Evolutionary conservation across 2,797 vertebrate species (phyloP), one percentile per base, ranked within the genome.

Genomic region (Muraenolepis orangiensis): DNA sequence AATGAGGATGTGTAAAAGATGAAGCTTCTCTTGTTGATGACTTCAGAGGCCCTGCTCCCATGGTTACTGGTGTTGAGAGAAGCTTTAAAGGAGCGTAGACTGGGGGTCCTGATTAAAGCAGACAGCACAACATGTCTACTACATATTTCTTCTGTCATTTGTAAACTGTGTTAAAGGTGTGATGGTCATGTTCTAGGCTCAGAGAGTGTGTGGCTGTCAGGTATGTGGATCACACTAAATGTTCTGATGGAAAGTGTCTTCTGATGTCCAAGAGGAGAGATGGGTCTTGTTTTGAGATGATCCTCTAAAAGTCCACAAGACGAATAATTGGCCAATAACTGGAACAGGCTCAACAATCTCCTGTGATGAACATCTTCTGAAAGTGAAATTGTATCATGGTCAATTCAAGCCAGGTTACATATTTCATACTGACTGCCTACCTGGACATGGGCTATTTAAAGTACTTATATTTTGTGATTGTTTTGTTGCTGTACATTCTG

Each of bases 321-420:
- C n/a, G 20, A 61, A 61, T 7, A 23, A 23, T 0, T n/a, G 7
- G 2, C 51, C n/a, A n/a, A 23, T 1, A 23, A 57, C 1, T 8
- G 6, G 51, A 57, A 23, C n/a, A n/a, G 18, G 1, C 18, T 2
- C n/a, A n/a, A n/a, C n/a, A n/a, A 51, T 6, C 18, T 30, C 11
- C n/a, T 10, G 61, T 28, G 11, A 29, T 66, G 10, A 66, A 66
- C 11, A 28, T 16, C 26, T 66, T 20, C 26, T 69, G 67, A 4
- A 32, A 18, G 28, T 13, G 3, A 40, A n/a, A 11, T 11, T 38
- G n/a, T 10, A 38, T 38, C 16, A 77, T 77, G 71, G 61, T 29
- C 14, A 84, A 86, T 71, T 74, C 70, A 0, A 79, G 80, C 0
- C 20, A 75, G 12, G 6, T 72, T 5, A 23, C 69, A n/a, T 71